Evolutionary conservation across 2,888 invertebrate genomes (phyloP).

Genomic region (Strigamia transsilvanica): DNA sequence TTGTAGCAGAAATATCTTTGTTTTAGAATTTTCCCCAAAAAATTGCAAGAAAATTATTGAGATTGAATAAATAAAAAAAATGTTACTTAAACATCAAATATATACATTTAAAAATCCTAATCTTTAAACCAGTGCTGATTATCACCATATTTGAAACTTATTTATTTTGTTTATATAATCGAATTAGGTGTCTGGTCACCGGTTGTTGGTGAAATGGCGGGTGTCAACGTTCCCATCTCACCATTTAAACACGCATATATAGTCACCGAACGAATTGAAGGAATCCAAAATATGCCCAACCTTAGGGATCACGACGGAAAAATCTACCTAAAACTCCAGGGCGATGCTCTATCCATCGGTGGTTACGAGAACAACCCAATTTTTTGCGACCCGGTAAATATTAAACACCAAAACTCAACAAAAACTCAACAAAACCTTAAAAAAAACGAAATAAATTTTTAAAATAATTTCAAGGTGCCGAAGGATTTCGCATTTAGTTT

Average conservation of each 20-base stretch:
- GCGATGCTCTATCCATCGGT: conserved; percentile 82
- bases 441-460: not conserved
- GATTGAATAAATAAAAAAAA: no score
- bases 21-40: no score
- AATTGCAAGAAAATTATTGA: no score
- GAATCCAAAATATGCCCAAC: conserved; percentile 79
- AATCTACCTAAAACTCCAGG: conserved; percentile 83
- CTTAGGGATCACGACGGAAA: conserved; percentile 85
- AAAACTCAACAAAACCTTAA: no score
- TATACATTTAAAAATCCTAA: not conserved
- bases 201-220: conserved; percentile 74
- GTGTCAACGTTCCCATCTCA: conserved; percentile 76
- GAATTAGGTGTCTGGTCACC: conserved; percentile 81
- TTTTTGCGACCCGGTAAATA: conserved; percentile 75
- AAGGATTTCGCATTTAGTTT: conserved; percentile 82
- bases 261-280: conserved; percentile 80
- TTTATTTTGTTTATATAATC: not conserved
- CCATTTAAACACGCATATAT: conserved; percentile 91
- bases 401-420: not conserved
- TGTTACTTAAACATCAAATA: no score
- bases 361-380: conserved; percentile 89
- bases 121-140: not conserved
- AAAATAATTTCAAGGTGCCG: conserved; percentile 68
- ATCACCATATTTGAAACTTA: not conserved
- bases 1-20: no score